Evolutionary conservation across 2,113 vertebrate species (phyloP).

Genomic region (Mungos mungo): DNA sequence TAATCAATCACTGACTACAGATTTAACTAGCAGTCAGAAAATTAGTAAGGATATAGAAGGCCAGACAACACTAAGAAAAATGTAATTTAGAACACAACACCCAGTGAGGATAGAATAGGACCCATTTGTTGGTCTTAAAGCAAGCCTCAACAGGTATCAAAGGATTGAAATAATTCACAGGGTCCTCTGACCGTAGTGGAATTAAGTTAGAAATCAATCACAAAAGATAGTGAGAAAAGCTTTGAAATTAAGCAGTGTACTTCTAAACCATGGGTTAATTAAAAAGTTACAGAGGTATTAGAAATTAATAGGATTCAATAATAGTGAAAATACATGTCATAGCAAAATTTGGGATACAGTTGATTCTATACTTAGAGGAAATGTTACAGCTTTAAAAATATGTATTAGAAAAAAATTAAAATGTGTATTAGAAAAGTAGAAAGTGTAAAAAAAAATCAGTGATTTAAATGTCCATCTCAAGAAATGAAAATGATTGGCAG

Average conservation of each 20-base stretch:
- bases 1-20: background rate
- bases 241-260: background rate
- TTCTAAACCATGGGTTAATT: background rate
- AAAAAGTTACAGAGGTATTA: background rate
- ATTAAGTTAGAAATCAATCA: background rate
- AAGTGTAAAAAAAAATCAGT: background rate
- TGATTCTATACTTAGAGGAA: background rate
- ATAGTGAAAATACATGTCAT: background rate
- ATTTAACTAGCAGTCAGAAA: background rate
- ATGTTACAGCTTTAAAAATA: background rate
- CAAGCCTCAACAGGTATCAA: background rate
- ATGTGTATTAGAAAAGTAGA: background rate
- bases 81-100: background rate
- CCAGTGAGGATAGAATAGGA: background rate
- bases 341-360: background rate
- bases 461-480: background rate
- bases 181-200: background rate
- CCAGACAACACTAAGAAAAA: background rate
- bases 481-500: background rate
- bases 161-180: background rate
- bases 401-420: background rate
- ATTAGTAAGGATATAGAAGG: background rate
- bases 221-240: background rate
- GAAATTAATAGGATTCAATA: constrained; percentile 7
- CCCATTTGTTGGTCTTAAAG: background rate